Evolutionary conservation across 2,113 vertebrate species (phyloP).

Genomic region (Grammomys dolichurus): DNA sequence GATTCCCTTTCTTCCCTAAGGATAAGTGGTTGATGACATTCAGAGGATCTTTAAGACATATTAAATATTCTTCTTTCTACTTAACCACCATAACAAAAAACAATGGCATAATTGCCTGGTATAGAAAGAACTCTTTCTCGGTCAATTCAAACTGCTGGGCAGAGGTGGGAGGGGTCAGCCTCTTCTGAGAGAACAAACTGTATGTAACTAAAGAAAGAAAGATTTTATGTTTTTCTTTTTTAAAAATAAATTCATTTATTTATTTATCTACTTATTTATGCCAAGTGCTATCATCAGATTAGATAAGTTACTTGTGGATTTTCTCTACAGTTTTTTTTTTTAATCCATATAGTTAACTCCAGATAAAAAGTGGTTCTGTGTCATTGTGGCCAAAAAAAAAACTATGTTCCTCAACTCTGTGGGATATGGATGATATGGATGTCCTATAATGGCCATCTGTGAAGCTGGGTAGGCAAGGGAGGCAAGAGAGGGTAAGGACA

Average conservation of each 20-base stretch:
- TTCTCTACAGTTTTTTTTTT: not conserved
- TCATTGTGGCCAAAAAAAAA: not conserved
- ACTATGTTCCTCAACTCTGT: not conserved
- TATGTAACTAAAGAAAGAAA: not conserved
- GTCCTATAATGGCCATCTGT: not conserved
- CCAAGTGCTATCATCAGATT: not conserved
- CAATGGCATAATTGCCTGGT: not conserved
- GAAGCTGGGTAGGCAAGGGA: not conserved
- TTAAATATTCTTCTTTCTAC: slow-evolving; percentile 39
- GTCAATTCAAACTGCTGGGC: not conserved
- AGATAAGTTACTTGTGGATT: not conserved
- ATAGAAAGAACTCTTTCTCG: not conserved
- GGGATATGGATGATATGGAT: not conserved
- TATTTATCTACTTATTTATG: too few species aligned
- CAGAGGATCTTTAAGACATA: slow-evolving; percentile 25
- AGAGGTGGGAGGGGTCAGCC: too few species aligned
- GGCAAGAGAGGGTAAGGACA: not conserved
- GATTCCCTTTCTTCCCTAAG: not conserved
- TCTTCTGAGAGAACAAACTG: not conserved
- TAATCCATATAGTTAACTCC: not conserved
- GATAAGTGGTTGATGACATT: not conserved
- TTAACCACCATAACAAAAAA: not conserved
- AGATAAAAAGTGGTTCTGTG: not conserved
- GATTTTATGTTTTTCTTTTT: too few species aligned
- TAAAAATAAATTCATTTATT: too few species aligned